Conservation (phyloP, 2,113 vertebrate species). For the Bombycilla garrulus region DNA sequence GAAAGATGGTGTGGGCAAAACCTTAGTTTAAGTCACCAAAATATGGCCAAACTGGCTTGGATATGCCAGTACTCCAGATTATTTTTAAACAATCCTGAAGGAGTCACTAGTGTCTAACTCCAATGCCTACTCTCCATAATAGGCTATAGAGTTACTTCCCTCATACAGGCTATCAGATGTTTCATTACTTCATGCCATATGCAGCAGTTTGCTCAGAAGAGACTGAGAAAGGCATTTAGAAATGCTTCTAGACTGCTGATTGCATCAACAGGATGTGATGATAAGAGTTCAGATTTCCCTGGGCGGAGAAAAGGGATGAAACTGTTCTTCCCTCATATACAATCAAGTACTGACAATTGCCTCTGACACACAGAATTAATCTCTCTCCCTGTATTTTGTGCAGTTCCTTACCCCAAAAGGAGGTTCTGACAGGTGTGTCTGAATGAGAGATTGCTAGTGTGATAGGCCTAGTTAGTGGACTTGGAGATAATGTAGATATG, state of each 20-base stretch:
- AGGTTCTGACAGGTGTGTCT: not conserved
- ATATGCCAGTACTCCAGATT: not conserved
- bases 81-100: not conserved
- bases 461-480: not conserved
- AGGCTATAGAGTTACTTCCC: not conserved
- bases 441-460: not conserved
- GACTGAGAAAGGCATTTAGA: not conserved
- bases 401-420: not conserved
- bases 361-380: not conserved
- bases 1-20: not conserved
- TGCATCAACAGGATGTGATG: not conserved
- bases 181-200: not conserved
- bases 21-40: not conserved
- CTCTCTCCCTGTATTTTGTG: not conserved
- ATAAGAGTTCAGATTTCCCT: not conserved
- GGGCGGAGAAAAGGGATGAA: not conserved
- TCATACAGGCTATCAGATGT: not conserved
- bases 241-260: not conserved
- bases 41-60: no score
- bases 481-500: not conserved
- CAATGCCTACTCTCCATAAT: not conserved
- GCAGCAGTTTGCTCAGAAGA: not conserved
- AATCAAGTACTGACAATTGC: not conserved
- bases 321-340: not conserved
- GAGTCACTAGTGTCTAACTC: not conserved